phyloP scores from a whole-genome alignment of 2,888 invertebrate species.

The Ametastegia equiseti region DNA sequence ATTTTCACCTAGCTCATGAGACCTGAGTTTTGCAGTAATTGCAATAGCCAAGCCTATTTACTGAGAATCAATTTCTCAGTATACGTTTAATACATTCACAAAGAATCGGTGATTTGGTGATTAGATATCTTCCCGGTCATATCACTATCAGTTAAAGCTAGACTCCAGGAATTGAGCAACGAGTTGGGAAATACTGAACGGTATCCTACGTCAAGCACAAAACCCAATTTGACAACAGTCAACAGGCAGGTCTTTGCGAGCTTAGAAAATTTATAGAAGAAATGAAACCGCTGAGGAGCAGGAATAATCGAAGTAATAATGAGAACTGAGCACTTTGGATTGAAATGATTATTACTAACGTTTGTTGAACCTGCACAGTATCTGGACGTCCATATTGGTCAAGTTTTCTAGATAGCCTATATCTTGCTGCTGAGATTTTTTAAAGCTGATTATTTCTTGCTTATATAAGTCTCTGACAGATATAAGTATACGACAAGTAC shows the following conservation, averaged over 20 bases:
- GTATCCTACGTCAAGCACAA: neutral
- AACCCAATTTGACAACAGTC: neutral
- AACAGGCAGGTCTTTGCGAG: neutral
- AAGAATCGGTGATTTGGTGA: constrained; percentile 34
- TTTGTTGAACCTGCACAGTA: constrained; percentile 27
- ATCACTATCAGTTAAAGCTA: constrained; percentile 33
- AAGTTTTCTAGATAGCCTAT: constrained; percentile 24
- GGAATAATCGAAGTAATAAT: neutral
- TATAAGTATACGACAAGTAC: neutral
- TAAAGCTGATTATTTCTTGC: constrained; percentile 21
- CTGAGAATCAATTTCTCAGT: neutral
- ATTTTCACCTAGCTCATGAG: neutral
- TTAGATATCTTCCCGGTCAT: constrained; percentile 15
- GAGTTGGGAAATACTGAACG: neutral
- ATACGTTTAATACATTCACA: neutral
- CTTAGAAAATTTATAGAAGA: neutral
- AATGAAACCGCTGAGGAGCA: no score
- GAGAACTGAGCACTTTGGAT: neutral
- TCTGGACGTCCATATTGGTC: neutral
- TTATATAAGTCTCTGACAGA: neutral
- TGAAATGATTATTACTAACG: neutral
- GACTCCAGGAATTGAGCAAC: neutral
- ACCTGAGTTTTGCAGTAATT: neutral
- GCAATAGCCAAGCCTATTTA: neutral
- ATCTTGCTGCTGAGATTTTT: constrained; percentile 33